Base-by-base conservation (phyloP, 1,140 invertebrate species). In the Drosophila sproati region DNA sequence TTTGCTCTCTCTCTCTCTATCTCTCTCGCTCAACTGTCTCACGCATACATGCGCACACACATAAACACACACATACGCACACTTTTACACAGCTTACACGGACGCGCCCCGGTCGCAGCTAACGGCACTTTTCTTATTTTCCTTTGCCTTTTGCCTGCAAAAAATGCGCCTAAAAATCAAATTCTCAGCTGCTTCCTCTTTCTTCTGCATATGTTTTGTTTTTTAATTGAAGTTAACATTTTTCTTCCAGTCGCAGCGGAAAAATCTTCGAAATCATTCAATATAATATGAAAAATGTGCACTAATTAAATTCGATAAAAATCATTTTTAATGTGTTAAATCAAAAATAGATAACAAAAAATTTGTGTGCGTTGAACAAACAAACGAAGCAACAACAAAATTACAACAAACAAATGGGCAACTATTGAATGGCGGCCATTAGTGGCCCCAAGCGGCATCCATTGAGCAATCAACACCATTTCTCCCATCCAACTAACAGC, bases 391-490 rank as follows among this genome's bases (percentile, higher is more conserved):
- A 60, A 59, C 32, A 77, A 77, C n/a, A 66, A 73, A 59, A 81
- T 56, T 67, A 78, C 41, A 63, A 54, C 54, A 60, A 60, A 54
- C 71, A 66, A 91, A 91, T 92, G 91, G 90, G 75, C 77, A 79
- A 81, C 80, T 91, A 93, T 94, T 95, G 91, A 94, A 97, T 97
- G 96, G 96, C 96, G 95, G 96, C 94, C 92, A 94, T 94, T 95
- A 94, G 96, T 95, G 94, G 96, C 94, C 93, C 95, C 91, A 95
- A 95, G 93, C 95, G 96, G 94, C 96, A 96, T 95, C 96, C 81
- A 90, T 87, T 87, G 83, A 87, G 83, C 83, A 88, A 88, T 83
- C 83, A 87, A 80, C 83, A 88, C 85, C 80, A 87, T 83, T 83
- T 88, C 80, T 88, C 77, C 82, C 80, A 88, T 80, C 72, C 82